Base-by-base conservation (phyloP, 2,113 vertebrate genomes). In the Talpa occidentalis region DNA sequence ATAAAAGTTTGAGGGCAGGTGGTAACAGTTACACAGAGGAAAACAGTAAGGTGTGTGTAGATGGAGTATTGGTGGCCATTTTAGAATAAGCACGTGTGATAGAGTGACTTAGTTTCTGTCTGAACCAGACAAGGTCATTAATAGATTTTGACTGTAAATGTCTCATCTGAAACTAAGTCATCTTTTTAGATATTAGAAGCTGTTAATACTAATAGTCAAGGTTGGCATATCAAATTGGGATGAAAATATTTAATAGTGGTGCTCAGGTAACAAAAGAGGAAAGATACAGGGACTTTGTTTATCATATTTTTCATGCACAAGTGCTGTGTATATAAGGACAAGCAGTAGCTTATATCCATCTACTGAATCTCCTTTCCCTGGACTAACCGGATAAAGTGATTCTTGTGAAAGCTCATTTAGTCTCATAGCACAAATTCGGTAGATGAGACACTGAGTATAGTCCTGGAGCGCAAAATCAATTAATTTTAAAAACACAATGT, bases 401-500 rank as follows among this genome's bases (percentile, higher is more conserved):
- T 59, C 54, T 93, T 73, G 73, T 47, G 32, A 91, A 92, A 94
- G 89, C 95, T 91, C 87, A 24, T 97, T 93, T 94, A 72, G 86
- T 93, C 77, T 96, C 82, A 60, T 47, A 91, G 91, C 94, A 93
- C 87, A 96, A 91, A 95, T 91, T 87, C 93, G 64, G 91, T 37
- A 95, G 93, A 96, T 89, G 79, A 96, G 93, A 59, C 82, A 7
- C 16, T 28, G 89, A 37, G 37, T 62, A 66, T 42, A 59, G 66
- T 93, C 66, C 54, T 74, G 88, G 67, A 95, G 74, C 35, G 3
- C 66, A 81, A 83, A 86, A 95, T 83, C 93, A 97, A 93, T 96
- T 96, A 94, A 94, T 94, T 93, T 97, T 72, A 86, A 91, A 93
- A 96, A 77, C 19, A 82, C 22, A 74, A 62, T 87, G 66, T 94